Percentiles rank a stretch among this genome's conserved stretches.
Evolutionary conservation across 2,888 invertebrate species (phyloP).

Genomic region (Microctonus aethiopoides): DNA sequence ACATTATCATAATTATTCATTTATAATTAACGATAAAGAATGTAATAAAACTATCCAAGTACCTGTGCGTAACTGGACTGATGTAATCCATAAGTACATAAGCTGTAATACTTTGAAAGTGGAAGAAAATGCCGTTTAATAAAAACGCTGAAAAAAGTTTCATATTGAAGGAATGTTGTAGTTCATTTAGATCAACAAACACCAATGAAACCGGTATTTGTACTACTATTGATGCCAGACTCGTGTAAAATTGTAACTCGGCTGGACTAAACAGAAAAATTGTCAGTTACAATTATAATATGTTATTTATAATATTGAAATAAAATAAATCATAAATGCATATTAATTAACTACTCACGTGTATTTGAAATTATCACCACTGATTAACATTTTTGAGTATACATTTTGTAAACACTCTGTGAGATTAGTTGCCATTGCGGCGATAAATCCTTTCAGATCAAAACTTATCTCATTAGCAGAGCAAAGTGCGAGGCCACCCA

Average conservation of each 20-base stretch:
- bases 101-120: constrained; percentile 83
- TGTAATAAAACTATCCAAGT: constrained; percentile 37
- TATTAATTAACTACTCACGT: constrained; percentile 69
- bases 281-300: not conserved
- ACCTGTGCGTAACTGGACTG: constrained; percentile 84
- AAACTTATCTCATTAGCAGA: constrained; percentile 83
- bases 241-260: constrained; percentile 83
- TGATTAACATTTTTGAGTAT: constrained; percentile 81
- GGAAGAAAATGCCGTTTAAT: constrained; percentile 81
- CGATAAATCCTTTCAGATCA: constrained; percentile 77
- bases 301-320: constrained; percentile 1
- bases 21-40: constrained; percentile 6
- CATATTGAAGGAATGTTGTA: constrained; percentile 68
- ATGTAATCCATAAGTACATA: constrained; percentile 84
- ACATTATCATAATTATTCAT: not conserved
- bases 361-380: constrained; percentile 79
- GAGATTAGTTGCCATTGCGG: constrained; percentile 82
- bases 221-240: constrained; percentile 77
- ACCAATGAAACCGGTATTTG: constrained; percentile 78
- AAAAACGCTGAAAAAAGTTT: constrained; percentile 72
- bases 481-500: constrained; percentile 80
- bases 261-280: constrained; percentile 71
- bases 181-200: constrained; percentile 73
- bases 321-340: not conserved
- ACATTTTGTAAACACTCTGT: constrained; percentile 85